Evolutionary conservation across 2,888 invertebrate genomes (phyloP), one percentile per base, ranked within the genome.

Genomic region (Lamproptera curius): DNA sequence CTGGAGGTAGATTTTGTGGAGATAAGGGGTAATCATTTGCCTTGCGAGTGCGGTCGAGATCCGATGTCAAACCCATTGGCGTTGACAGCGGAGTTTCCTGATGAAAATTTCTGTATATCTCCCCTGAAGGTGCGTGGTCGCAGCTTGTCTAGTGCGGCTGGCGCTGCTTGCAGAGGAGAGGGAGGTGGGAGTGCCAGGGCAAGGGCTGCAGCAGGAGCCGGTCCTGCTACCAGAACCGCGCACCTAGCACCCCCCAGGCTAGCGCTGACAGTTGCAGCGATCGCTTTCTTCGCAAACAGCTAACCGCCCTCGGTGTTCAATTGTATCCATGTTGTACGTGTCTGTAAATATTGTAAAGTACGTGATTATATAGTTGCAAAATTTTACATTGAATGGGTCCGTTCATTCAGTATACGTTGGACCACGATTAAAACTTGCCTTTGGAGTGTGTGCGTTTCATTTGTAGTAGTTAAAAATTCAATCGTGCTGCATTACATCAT

Each of bases 1-100:
- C 83, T 93, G 38, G 90, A 93, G 56, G 94, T 95, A 42, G 92
- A 92, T 53, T 90, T 90, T 59, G 78, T 95, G 52, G 91, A 92
- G 64, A 92, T 95, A 63, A 86, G 91, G 48, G 91, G 92, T 40
- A 96, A 96, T 76, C 95, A 95, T 68, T 92, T 96, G 70, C 95
- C 95, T 1, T 96, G 96, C 74, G 95, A 95, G 76, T 96, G 96
- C 67, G 95, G 94, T 60, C 93, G 94, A 65, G 92, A 93, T 48
- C 90, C 96, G 23, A 83, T 95, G 44, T 91, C 92, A 46, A 94
- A 94, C 53, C 93, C 95, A 28, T 82, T 95, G 54, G 93, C 93
- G 15, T 90, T 93, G 52, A 81, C 83, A 41, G 77, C 79, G 50
- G 92, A 92, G 50, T 94, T 95, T 66, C 87, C 92, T 51, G 89